phyloP scores from a whole-genome alignment of 1,140 invertebrate species.

The Drosophila nasuta region DNA sequence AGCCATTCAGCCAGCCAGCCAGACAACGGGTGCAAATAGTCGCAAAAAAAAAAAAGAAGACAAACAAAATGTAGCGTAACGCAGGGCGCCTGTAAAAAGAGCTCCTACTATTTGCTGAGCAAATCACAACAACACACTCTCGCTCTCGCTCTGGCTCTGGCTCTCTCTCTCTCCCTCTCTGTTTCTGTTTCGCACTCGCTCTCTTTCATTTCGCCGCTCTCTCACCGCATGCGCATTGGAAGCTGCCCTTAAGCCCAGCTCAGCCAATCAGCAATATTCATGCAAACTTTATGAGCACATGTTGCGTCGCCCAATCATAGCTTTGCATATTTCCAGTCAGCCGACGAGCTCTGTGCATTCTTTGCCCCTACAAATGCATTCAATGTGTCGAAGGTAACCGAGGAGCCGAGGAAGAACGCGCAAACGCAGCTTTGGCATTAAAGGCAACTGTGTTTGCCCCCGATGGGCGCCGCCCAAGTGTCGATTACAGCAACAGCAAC shows the following conservation, averaged over 20 bases:
- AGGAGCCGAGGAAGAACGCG: slow-evolving; percentile 47
- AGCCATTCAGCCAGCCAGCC: slow-evolving; percentile 27
- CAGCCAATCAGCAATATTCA: slow-evolving; percentile 57
- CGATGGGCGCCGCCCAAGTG: slow-evolving; percentile 73
- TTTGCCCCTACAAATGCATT: slow-evolving; percentile 67
- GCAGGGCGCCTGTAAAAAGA: slow-evolving; percentile 34
- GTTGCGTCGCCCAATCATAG: slow-evolving; percentile 51
- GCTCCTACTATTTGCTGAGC: slow-evolving; percentile 79
- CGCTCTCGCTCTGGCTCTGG: background rate
- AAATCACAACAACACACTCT: slow-evolving; percentile 27
- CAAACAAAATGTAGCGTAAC: slow-evolving; percentile 49
- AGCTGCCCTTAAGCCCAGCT: slow-evolving; percentile 63
- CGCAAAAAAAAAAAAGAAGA: slow-evolving; percentile 47
- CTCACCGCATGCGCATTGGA: slow-evolving; percentile 62
- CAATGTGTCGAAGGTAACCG: background rate
- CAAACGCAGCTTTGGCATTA: slow-evolving; percentile 52
- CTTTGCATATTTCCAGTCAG: slow-evolving; percentile 74
- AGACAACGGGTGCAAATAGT: slow-evolving; percentile 40
- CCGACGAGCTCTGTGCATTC: slow-evolving; percentile 24
- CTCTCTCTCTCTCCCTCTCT: slow-evolving; percentile 20
- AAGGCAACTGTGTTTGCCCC: slow-evolving; percentile 64
- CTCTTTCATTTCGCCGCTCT: slow-evolving; percentile 31
- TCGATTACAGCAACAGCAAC: slow-evolving; percentile 76
- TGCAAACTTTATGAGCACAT: slow-evolving; percentile 63
- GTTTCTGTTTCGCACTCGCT: slow-evolving; percentile 37